phyloP scores from a whole-genome alignment of 2,113 vertebrate genomes.

The Catagonus wagneri region DNA sequence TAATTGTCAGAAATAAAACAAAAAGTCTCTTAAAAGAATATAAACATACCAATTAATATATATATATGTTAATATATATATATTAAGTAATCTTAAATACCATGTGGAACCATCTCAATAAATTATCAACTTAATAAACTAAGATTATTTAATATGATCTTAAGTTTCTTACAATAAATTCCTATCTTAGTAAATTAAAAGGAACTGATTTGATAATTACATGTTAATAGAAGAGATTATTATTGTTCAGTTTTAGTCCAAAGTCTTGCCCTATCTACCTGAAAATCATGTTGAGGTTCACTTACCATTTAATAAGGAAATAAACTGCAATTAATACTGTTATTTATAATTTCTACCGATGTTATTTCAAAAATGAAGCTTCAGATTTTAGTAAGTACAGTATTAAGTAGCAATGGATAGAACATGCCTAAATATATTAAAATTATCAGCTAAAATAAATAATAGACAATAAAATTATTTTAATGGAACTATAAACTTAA shows the following conservation, averaged over 20 bases:
- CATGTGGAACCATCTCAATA: too few species aligned
- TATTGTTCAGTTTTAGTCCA: not conserved
- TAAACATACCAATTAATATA: too few species aligned
- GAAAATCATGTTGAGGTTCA: not conserved
- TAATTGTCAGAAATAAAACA: slow-evolving; percentile 7
- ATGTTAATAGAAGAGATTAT: not conserved
- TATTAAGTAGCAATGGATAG: not conserved
- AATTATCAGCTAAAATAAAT: not conserved
- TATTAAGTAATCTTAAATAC: too few species aligned
- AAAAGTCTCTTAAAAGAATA: slow-evolving; percentile 4
- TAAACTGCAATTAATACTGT: not conserved
- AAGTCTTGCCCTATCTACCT: not conserved
- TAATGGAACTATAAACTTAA: not conserved
- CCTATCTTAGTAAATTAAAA: not conserved
- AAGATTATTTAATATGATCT: not conserved
- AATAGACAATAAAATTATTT: not conserved
- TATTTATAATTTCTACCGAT: not conserved
- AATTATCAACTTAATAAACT: too few species aligned
- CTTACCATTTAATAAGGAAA: not conserved
- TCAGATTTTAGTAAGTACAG: not conserved
- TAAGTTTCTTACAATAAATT: slow-evolving; percentile 7
- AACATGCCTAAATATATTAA: not conserved
- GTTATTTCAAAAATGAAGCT: not conserved
- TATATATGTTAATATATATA: too few species aligned
- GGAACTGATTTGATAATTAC: not conserved